These are phyloP conservation scores for Aulostomus chinensis DNA, from an alignment of 2,797 vertebrate species.

Conservation along the genomic window DNA sequence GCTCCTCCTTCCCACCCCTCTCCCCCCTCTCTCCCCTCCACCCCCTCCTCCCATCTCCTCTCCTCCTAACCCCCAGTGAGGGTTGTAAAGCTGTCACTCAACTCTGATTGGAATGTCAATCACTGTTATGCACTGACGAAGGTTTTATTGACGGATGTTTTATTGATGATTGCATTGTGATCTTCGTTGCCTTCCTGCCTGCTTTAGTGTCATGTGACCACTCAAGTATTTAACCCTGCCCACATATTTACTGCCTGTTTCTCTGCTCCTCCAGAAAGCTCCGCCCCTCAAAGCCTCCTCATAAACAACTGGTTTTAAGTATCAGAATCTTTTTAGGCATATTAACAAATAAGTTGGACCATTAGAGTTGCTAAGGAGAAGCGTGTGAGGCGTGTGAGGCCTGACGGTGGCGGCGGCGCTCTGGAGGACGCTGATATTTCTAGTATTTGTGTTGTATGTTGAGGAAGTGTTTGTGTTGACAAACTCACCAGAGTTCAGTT, in stretches of 20 bases:
- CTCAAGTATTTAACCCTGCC: constrained; percentile 61
- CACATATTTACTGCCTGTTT: constrained; percentile 65
- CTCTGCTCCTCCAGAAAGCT: constrained; percentile 45
- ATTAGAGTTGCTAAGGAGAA: too few relatives aligned
- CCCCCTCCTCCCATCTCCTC: not conserved
- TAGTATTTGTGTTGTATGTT: constrained; percentile 73
- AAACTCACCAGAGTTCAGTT: constrained; percentile 47
- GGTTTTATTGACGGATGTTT: too few relatives aligned
- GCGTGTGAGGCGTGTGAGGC: too few relatives aligned
- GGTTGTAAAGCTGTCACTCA: constrained; percentile 59
- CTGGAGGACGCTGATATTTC: constrained; percentile 52
- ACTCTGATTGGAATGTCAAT: constrained; percentile 63
- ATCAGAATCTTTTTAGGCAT: too few relatives aligned
- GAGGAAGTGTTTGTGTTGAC: constrained; percentile 72
- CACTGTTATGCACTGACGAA: constrained; percentile 55
- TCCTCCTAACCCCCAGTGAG: constrained; percentile 11
- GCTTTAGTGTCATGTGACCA: constrained; percentile 58
- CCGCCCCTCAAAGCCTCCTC: constrained; percentile 7
- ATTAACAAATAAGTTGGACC: too few relatives aligned
- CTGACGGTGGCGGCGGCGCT: too few relatives aligned
- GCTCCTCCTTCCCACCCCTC: not conserved
- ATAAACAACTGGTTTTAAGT: too few relatives aligned
- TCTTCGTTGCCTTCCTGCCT: constrained; percentile 63
- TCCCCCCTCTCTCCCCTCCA: not conserved
- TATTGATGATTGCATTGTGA: constrained; percentile 56